Evolutionary conservation across 2,113 vertebrate genomes (phyloP), one percentile per base, ranked within the genome.

Genomic region (Grantiella picta): DNA sequence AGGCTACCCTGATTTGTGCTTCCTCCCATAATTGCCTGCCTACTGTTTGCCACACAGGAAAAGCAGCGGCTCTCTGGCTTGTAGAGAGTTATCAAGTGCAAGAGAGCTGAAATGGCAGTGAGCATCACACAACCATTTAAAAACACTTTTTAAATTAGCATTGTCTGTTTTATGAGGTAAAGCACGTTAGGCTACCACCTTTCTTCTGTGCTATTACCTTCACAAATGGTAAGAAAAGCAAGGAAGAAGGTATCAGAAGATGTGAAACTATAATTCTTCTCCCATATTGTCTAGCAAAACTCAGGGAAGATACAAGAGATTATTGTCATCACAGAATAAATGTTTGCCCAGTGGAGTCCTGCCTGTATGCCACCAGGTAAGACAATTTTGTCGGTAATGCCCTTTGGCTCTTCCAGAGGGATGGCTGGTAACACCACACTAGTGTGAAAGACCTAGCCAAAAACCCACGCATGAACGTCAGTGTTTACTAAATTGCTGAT

Each of bases 371-470:
- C 53, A 25, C 11, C 22, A 81, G 40, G 2, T 17, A 42, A 69
- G 17, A 12, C 14, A 70, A 9, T 13, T 44, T 33, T 33, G 7
- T 24, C 10, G 23, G 21, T 13, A 73, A 65, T 27, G 25, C 2
- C 5, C 8, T 63, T 86, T 44, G n/a, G 14, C 38, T 35, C 27
- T 59, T 35, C 16, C 29, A 21, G 42, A 21, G 35, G 6, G 23
- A 29, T 2, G 3, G 19, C 66, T 53, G 40, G 13, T 5, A 12
- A 53, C 80, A 49, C 12, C 33, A 33, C 0, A 0, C 49, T 44
- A n/a, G 4, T 33, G 8, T 3, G 27, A 20, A 42, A 4, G 9
- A 66, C 29, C 8, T 19, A 75, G 33, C 23, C 29, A 64, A 89
- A 89, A 75, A 10, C 22, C 35, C 7, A 7, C 2, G 2, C 1